A percentile compares a stretch with the other conserved stretches of the same genome.
These are phyloP conservation scores for Dolichopus griseipennis DNA, from an alignment of 2,888 invertebrate genomes.

Conservation along the genomic window DNA sequence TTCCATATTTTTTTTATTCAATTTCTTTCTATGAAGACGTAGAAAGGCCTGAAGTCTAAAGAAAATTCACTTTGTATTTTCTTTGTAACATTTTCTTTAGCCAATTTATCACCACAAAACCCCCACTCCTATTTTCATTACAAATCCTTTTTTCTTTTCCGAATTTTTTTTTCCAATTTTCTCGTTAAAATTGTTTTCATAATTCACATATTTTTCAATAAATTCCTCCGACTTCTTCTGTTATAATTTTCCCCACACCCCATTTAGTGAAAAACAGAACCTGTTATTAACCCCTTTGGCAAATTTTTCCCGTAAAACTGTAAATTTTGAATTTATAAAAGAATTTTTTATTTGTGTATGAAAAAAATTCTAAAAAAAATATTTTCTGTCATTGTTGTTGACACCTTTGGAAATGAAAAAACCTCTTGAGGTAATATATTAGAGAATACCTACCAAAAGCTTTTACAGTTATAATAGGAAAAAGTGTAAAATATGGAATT, in stretches of 20 bases:
- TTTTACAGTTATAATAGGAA: not conserved
- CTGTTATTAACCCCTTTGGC: not conserved
- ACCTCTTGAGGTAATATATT: too few relatives aligned
- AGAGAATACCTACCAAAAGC: too few relatives aligned
- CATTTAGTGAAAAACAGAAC: not conserved
- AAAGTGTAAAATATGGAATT: not conserved
- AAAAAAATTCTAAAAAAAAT: not conserved
- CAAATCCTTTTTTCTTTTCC: too few relatives aligned
- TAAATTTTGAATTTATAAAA: not conserved
- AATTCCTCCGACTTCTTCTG: not conserved
- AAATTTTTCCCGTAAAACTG: not conserved
- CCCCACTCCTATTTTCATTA: too few relatives aligned
- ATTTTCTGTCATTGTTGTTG: not conserved
- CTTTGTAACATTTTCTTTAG: too few relatives aligned
- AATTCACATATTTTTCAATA: constrained; percentile 3
- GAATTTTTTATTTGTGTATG: not conserved
- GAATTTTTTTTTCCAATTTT: not conserved
- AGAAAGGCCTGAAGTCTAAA: too few relatives aligned
- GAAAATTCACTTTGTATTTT: too few relatives aligned
- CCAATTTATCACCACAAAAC: too few relatives aligned
- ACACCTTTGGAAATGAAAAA: not conserved
- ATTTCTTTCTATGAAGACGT: too few relatives aligned
- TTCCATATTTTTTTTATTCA: too few relatives aligned
- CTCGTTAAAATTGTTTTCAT: constrained; percentile 3
- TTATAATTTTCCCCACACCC: not conserved